Evolutionary conservation across 2,888 invertebrate species (phyloP).

Genomic region (Ephialtes manifestator): DNA sequence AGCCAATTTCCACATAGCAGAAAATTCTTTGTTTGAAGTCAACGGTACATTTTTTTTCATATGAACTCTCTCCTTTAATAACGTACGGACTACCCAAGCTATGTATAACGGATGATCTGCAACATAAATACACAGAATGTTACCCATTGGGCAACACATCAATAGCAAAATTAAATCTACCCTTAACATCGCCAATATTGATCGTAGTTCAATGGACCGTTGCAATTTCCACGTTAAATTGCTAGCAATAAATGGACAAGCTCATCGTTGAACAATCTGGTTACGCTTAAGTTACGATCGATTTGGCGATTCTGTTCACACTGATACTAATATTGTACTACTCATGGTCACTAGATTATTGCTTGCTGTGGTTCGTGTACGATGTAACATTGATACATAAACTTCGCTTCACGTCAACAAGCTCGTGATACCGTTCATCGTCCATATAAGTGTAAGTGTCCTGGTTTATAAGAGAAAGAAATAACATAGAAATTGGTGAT

Average conservation of each 20-base stretch:
- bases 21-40: no score
- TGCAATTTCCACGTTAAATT: slow-evolving; percentile 31
- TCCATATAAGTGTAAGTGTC: background rate
- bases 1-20: no score
- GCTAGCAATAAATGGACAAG: background rate
- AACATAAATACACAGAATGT: background rate
- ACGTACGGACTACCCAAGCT: no score
- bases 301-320: background rate
- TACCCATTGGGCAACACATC: background rate
- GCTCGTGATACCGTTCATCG: background rate
- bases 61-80: no score
- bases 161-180: slow-evolving; percentile 14
- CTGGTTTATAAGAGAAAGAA: background rate
- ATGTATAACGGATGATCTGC: background rate
- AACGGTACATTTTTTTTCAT: no score
- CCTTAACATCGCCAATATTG: slow-evolving; percentile 20
- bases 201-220: slow-evolving; percentile 14
- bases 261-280: background rate
- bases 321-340: background rate
- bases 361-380: background rate
- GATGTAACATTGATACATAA: background rate
- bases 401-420: background rate
- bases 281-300: slow-evolving; percentile 39
- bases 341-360: slow-evolving; percentile 14
- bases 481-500: background rate